phyloP scores from a whole-genome alignment of 2,113 vertebrate species.

The Noctilio leporinus region DNA sequence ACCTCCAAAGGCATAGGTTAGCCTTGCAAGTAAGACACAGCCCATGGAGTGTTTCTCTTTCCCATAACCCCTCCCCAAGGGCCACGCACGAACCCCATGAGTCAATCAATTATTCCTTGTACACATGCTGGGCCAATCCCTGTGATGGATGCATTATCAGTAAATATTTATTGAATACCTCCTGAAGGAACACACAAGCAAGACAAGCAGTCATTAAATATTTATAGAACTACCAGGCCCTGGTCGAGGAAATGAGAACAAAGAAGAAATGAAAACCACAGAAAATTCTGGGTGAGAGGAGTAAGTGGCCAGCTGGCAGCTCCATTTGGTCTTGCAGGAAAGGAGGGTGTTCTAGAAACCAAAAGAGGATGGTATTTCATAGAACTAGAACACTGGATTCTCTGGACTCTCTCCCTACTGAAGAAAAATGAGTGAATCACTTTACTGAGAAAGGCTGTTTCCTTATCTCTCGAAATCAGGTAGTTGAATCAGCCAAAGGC shows the following conservation, averaged over 20 bases:
- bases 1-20: neutral
- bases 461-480: constrained; percentile 10
- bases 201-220: neutral
- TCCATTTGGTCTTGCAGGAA: neutral
- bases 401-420: neutral
- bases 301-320: rapidly evolving
- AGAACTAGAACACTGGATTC: neutral
- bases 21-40: neutral
- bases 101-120: neutral
- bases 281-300: neutral
- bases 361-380: neutral
- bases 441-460: constrained; percentile 29
- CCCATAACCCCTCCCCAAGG: neutral
- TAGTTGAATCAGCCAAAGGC: neutral
- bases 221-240: neutral
- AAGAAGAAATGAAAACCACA: neutral
- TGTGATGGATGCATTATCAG: neutral
- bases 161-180: neutral
- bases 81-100: neutral
- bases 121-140: neutral
- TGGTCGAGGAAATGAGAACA: neutral
- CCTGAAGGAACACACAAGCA: neutral
- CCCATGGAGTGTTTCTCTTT: neutral
- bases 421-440: neutral
- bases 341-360: neutral